These are phyloP conservation scores for Maconellicoccus hirsutus DNA, from an alignment of 1,140 invertebrate genomes.

Conservation along the genomic window DNA sequence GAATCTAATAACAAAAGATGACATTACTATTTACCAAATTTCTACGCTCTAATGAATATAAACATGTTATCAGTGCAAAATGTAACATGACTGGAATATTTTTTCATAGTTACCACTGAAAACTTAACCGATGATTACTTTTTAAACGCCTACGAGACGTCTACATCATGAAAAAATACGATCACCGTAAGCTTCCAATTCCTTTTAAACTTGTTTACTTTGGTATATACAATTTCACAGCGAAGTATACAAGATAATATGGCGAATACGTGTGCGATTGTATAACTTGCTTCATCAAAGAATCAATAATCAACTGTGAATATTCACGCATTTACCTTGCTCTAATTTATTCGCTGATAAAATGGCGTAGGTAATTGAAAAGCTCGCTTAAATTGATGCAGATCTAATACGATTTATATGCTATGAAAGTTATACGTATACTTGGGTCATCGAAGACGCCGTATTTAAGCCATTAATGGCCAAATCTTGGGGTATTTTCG, in stretches of 20 bases:
- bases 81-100: neutral
- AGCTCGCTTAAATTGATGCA: neutral
- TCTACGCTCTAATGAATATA: too few species aligned
- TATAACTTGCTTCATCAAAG: neutral
- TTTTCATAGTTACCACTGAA: too few species aligned
- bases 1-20: neutral
- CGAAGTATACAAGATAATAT: too few species aligned
- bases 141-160: neutral
- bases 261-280: too few species aligned
- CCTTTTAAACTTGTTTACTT: neutral
- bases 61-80: neutral
- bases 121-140: neutral
- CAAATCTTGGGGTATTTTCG: too few species aligned
- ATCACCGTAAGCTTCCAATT: neutral
- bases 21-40: neutral
- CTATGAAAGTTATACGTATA: neutral
- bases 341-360: neutral
- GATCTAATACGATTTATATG: neutral
- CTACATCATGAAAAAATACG: neutral
- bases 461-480: too few species aligned
- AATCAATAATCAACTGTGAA: neutral
- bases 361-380: neutral
- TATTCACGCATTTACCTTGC: neutral
- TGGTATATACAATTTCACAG: too few species aligned
- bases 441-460: neutral